Base-by-base conservation (phyloP, 1,140 invertebrate genomes). In the Anadara kagoshimensis region DNA sequence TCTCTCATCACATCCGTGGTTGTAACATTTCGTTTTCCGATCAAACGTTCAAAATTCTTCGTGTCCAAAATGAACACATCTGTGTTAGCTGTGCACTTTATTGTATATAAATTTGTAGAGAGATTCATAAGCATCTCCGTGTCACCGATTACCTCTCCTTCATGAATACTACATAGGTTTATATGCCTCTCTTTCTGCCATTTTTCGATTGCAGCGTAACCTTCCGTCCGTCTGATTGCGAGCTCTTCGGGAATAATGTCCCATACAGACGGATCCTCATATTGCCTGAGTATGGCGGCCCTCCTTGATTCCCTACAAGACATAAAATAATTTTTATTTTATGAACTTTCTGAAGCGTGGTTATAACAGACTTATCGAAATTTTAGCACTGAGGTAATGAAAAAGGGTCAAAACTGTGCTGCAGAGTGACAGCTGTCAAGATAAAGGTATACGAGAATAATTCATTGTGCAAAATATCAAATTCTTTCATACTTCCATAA, bases 1-100 rank as follows among this genome's bases (percentile, higher is more conserved):
- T 82, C 73, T 59, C 80, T 73, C 62, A 89, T 82, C 7, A 82
- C 53, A 26, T 86, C 80, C 26, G 85, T 63, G 7, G 84, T 87
- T 12, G 70, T 43, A 14, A 78, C 73, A 59, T 88, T 89, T 41
- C 78, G 77, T 49, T 83, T 80, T 51, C 79, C 73, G 16, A 89
- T 78, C 7, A 89, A 62, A 44, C 87, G 69, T 47, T 89, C 87
- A 69, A 85, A 86, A 69, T 86, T 89, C 66, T 85, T 84, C 24
- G 84, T 69, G 53, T 88, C 83, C 36, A 89, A 73, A 22, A 85
- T 76, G 69, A 83, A 88, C 1, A 85, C 84, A 36, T 85, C 77
- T 8, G 83, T 86, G 49, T 84, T 78, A 22, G 85, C 74, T 1
- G 83, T 85, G 65, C 84, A 87, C 43, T 80, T 69, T 10, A 88